Base-by-base conservation (phyloP, 2,888 invertebrate species). In the Drosophila gaucha region DNA sequence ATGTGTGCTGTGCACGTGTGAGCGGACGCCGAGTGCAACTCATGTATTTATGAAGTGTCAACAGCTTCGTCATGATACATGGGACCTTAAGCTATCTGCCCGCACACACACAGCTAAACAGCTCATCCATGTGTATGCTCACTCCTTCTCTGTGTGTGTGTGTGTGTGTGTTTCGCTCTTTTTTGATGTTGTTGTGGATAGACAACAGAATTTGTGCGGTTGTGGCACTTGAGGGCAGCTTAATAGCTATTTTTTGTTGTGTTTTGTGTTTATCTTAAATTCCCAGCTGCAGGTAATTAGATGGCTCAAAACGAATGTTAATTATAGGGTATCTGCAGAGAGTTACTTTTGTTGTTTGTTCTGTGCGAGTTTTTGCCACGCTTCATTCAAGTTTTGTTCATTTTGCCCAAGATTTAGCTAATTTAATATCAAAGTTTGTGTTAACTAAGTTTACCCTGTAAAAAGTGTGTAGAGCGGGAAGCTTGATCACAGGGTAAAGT, bases 21-120 rank as follows among this genome's bases (percentile, higher is more conserved):
- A 46, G 69, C 41, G 74, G 38, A 35, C 60, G 44, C 52, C 60
- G 78, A 70, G 83, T 82, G 86, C 80, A 82, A 82, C 80, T 86
- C 82, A 83, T 82, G 86, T 85, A 82, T 82, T 82, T 82, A 82
- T 82, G 82, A 82, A 82, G 82, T 82, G 82, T 86, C 86, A 82
- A 82, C 86, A 86, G 80, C 75, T 73, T 80, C 82, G 75, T 80
- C 80, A 79, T 83, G 86, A 86, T 85, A 83, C 78, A 86, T 79
- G 75, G 67, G 24, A 70, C 68, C 79, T 82, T 78, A 75, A 80
- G 79, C 78, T 75, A 79, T 82, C 79, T 77, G 58, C 56, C 59
- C 56, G 57, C 39, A 66, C 43, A 55, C 22, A 30, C 20, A 55
- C 44, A 54, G 33, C 50, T 38, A 39, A 28, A 43, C 55, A 22